phyloP scores from a whole-genome alignment of 2,113 vertebrate genomes.

The Bufo gargarizans region DNA sequence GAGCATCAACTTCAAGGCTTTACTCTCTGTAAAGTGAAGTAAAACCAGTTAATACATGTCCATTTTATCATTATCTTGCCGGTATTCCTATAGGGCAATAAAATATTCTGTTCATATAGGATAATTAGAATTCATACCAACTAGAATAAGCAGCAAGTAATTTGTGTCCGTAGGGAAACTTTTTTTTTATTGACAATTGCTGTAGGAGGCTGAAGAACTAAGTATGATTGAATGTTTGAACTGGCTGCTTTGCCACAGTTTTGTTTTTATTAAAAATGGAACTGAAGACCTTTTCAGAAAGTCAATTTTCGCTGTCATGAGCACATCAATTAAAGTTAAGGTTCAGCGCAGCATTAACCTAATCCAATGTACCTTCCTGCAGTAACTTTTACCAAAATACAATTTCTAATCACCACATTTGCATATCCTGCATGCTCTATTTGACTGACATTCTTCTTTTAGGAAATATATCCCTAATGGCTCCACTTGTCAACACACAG shows the following conservation, averaged over 20 bases:
- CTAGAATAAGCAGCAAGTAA: slow-evolving; percentile 12
- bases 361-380: slow-evolving; percentile 25
- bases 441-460: slow-evolving; percentile 47
- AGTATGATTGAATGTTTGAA: slow-evolving; percentile 29
- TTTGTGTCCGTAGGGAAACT: background rate
- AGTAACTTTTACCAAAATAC: slow-evolving; percentile 32
- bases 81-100: background rate
- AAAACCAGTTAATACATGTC: background rate
- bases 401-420: slow-evolving; percentile 49
- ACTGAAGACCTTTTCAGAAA: slow-evolving; percentile 47
- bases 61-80: background rate
- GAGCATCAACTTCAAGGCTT: background rate
- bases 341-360: slow-evolving; percentile 47
- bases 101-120: background rate
- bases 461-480: slow-evolving; percentile 35
- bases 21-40: background rate
- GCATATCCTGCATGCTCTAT: slow-evolving; percentile 35
- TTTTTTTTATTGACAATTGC: slow-evolving; percentile 11
- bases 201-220: slow-evolving; percentile 13
- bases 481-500: slow-evolving; percentile 39
- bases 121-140: background rate
- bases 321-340: slow-evolving; percentile 51
- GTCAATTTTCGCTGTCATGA: slow-evolving; percentile 21
- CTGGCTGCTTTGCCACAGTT: slow-evolving; percentile 3
- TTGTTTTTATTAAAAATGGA: slow-evolving; percentile 44